A percentile compares a stretch with the other conserved stretches of the same genome.
Conservation (phyloP, 2,888 invertebrate genomes). For the Troides helena region DNA sequence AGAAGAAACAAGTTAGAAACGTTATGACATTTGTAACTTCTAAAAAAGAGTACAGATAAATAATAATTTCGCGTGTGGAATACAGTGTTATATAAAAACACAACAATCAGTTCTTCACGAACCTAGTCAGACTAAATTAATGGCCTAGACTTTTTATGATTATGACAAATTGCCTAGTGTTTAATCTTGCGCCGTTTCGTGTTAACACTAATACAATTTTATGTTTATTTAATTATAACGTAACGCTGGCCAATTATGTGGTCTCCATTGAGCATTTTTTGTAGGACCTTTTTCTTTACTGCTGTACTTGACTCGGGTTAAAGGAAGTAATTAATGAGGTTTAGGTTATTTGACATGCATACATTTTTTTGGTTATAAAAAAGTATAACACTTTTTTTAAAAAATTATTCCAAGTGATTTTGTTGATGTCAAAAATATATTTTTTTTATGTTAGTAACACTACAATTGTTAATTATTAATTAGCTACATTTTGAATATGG, state of each 20-base stretch:
- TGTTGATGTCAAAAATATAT: too few relatives aligned
- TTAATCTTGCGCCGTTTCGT: constrained; percentile 16
- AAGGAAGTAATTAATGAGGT: background rate
- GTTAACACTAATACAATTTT: constrained; percentile 19
- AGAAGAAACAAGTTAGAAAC: too few relatives aligned
- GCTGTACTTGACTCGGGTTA: background rate
- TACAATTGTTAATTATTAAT: too few relatives aligned
- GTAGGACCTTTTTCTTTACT: background rate
- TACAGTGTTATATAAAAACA: background rate
- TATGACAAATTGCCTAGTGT: constrained; percentile 18
- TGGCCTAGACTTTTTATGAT: constrained; percentile 18
- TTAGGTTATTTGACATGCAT: background rate
- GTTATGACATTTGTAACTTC: too few relatives aligned
- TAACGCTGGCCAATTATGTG: constrained; percentile 12
- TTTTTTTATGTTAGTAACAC: too few relatives aligned
- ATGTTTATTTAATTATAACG: constrained; percentile 21
- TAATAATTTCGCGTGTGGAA: background rate
- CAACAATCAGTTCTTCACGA: background rate
- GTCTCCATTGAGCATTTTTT: constrained; percentile 3
- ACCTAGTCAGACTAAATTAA: constrained; percentile 4
- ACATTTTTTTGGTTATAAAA: too few relatives aligned
- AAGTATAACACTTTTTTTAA: too few relatives aligned
- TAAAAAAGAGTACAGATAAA: too few relatives aligned
- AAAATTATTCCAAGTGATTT: too few relatives aligned
- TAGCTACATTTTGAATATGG: too few relatives aligned